phyloP scores from a whole-genome alignment of 2,113 vertebrate species.

The Psilopogon haemacephalus region DNA sequence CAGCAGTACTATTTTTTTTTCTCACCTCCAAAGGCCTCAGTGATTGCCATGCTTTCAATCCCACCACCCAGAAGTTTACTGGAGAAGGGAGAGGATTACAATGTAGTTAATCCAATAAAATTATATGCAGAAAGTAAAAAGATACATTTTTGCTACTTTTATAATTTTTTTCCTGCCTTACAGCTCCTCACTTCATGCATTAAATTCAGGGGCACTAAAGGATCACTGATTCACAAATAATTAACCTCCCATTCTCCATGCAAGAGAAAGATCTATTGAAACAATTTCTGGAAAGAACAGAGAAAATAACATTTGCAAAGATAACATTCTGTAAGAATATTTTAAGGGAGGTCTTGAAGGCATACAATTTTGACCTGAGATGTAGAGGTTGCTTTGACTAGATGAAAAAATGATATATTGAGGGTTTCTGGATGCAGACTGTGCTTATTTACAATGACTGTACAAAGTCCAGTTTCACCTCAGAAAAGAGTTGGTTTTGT shows the following conservation, averaged over 20 bases:
- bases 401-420: neutral
- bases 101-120: neutral
- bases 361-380: neutral
- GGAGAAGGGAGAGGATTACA: conserved; percentile 46
- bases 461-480: neutral
- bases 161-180: neutral
- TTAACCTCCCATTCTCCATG: neutral
- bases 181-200: neutral
- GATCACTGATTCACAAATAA: neutral
- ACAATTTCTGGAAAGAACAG: neutral
- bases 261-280: neutral
- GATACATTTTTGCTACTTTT: neutral
- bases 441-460: neutral
- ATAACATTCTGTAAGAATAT: neutral
- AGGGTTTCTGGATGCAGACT: neutral
- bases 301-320: neutral
- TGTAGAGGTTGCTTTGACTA: neutral
- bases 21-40: conserved; percentile 97
- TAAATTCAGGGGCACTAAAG: neutral
- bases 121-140: neutral
- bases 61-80: conserved; percentile 97
- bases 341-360: neutral
- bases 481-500: neutral
- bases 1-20: neutral
- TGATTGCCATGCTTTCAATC: conserved; percentile 98